Percentiles rank a stretch among this genome's conserved stretches.
phyloP scores from a whole-genome alignment of 2,113 vertebrate genomes.

The Beaufortia kweichowensis region DNA sequence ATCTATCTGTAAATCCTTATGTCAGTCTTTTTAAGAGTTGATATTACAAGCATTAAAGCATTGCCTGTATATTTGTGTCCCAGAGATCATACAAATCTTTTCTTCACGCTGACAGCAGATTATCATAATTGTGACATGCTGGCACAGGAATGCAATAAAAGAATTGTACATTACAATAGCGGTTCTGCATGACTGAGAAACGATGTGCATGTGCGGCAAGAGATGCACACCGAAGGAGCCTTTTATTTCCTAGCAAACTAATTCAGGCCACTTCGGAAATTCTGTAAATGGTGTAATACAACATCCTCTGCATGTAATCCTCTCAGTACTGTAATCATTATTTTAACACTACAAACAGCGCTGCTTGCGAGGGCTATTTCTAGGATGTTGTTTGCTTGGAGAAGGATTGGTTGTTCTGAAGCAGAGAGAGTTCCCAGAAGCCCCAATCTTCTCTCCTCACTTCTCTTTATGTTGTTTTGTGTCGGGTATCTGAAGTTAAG shows the following conservation, averaged over 20 bases:
- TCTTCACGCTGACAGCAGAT: slow-evolving; percentile 42
- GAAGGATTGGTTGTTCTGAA: slow-evolving; percentile 71
- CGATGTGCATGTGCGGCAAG: neutral
- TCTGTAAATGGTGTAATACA: slow-evolving; percentile 61
- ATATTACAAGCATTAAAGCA: slow-evolving; percentile 25
- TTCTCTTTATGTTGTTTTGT: slow-evolving; percentile 68
- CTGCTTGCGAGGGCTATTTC: slow-evolving; percentile 72
- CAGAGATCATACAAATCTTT: slow-evolving; percentile 39
- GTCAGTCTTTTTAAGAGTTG: neutral
- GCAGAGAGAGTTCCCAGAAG: slow-evolving; percentile 71
- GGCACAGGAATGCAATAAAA: slow-evolving; percentile 43
- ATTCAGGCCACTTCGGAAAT: slow-evolving; percentile 60
- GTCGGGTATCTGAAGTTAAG: slow-evolving; percentile 66
- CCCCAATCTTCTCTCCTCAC: slow-evolving; percentile 60
- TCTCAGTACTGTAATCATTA: slow-evolving; percentile 64
- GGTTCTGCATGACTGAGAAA: neutral
- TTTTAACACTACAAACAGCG: slow-evolving; percentile 66
- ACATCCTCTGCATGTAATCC: slow-evolving; percentile 58
- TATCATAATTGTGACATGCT: slow-evolving; percentile 49
- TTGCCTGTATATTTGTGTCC: slow-evolving; percentile 44
- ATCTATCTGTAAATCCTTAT: slow-evolving; percentile 21
- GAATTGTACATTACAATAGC: slow-evolving; percentile 8
- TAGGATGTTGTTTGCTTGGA: slow-evolving; percentile 73
- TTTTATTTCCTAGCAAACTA: slow-evolving; percentile 65
- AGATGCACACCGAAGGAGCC: slow-evolving; percentile 65